Evolutionary conservation across 2,113 vertebrate genomes (phyloP).

Genomic region (Pterocles burchelli): DNA sequence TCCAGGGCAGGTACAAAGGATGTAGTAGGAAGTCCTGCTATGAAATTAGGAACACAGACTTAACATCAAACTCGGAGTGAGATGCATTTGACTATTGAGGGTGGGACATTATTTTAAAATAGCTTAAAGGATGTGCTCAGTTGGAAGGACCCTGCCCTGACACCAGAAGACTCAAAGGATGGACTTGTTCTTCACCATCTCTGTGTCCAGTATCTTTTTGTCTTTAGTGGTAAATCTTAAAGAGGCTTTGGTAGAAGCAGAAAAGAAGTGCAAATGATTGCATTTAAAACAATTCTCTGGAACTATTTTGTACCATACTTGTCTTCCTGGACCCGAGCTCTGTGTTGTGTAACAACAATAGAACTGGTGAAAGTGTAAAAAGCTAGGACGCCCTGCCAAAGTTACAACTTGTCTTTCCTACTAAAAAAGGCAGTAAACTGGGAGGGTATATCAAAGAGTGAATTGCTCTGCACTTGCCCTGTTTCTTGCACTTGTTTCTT

Average conservation of each 20-base stretch:
- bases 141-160: background rate
- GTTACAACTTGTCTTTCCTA: constrained; percentile 39
- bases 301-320: background rate
- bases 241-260: background rate
- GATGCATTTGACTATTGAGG: background rate
- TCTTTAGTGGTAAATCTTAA: background rate
- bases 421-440: constrained; percentile 65
- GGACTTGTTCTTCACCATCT: background rate
- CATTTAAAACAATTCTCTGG: background rate
- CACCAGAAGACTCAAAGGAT: background rate
- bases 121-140: background rate
- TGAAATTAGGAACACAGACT: background rate
- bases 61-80: background rate
- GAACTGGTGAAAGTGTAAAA: constrained; percentile 49
- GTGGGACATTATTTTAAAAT: background rate
- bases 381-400: constrained; percentile 23
- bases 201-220: background rate
- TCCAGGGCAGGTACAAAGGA: background rate
- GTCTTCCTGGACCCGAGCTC: constrained; percentile 20
- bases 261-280: background rate
- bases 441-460: constrained; percentile 12
- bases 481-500: constrained; percentile 14
- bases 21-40: background rate
- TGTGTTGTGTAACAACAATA: constrained; percentile 37
- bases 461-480: background rate